Base-by-base conservation (phyloP, 2,888 invertebrate genomes). In the Gonocerus acuteangulatus region DNA sequence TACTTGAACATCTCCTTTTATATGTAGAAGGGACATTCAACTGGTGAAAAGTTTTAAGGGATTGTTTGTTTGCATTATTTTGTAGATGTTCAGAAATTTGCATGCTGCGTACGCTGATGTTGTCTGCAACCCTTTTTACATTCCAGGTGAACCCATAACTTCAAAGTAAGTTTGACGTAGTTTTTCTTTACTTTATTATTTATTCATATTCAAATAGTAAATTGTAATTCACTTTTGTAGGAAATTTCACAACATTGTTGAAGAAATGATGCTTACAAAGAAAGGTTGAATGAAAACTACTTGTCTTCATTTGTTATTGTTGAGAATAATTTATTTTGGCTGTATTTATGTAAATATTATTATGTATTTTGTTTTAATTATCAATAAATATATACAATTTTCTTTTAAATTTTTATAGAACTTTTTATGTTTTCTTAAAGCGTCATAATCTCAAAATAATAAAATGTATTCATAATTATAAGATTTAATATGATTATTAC, bases 101-200 rank as follows among this genome's bases (percentile, higher is more conserved):
- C 97, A 99, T 72, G 83, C 86, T 51, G 83, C 92, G 39, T 97
- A 95, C 73, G 89, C 93, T 1, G 94, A 96, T 74, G 88, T 93
- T 66, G 86, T 97, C 62, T 95, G 93, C 71, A 95, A 96, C 78
- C 96, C 97, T 48, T 97, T 99, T 75, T 95, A 96, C 77, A 82
- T 89, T 71, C 94, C 95, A 27, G 95, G 95, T 23, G 90, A 94
- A 71, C 83, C 85, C 68, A 86, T 97, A 51, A 82, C 81, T 47
- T 95, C 95, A 2, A 83, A 81, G 94, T 95, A 80, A 83, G 82
- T 73, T 64, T 49, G 59, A 52, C n/a, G 45, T 22, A 22, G 13
- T 1, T 44, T 36, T 23, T 9, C 11, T 51, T 39, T 15, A 13
- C 7, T 16, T 13, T 1, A 54, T 39, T 52, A 2, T 27, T 57